These are phyloP conservation scores for Slavum lentiscoides DNA, from an alignment of 2,888 invertebrate genomes.

Conservation along the genomic window DNA sequence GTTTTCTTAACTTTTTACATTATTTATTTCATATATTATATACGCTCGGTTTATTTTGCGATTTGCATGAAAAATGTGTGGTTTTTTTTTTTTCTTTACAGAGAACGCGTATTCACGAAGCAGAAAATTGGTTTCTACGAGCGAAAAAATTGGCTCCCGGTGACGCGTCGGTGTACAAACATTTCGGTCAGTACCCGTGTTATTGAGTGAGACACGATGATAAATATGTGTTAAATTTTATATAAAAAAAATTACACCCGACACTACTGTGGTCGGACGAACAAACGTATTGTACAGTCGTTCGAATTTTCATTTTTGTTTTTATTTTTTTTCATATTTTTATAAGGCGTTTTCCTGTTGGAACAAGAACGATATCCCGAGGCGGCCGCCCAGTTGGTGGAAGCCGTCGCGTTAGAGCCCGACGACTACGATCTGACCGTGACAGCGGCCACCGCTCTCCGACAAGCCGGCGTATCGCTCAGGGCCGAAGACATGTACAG, in stretches of 20 bases:
- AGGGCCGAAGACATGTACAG: constrained; percentile 89
- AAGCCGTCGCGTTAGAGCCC: constrained; percentile 77
- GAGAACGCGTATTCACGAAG: constrained; percentile 80
- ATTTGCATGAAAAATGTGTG: constrained; percentile 54
- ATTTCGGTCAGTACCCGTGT: constrained; percentile 71
- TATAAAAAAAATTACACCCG: neutral
- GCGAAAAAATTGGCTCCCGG: constrained; percentile 80
- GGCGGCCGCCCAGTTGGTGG: constrained; percentile 78
- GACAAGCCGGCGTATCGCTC: constrained; percentile 77
- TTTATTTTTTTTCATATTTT: constrained; percentile 16
- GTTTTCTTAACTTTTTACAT: constrained; percentile 21
- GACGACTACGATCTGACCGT: constrained; percentile 82
- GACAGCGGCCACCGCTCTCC: constrained; percentile 83
- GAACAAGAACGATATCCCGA: constrained; percentile 78
- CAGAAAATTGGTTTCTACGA: constrained; percentile 86
- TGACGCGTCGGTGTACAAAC: constrained; percentile 83
- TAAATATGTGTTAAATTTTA: neutral
- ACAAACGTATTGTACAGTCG: too few species aligned
- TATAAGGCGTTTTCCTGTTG: constrained; percentile 81
- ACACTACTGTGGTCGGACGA: too few species aligned
- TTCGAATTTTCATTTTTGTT: neutral
- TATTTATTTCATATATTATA: too few species aligned
- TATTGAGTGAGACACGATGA: neutral
- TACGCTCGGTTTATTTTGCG: neutral
- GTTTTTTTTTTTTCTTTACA: constrained; percentile 60